Evolutionary conservation across 1,140 invertebrate genomes (phyloP).

Genomic region (Brachionus asplanchnoidis): DNA sequence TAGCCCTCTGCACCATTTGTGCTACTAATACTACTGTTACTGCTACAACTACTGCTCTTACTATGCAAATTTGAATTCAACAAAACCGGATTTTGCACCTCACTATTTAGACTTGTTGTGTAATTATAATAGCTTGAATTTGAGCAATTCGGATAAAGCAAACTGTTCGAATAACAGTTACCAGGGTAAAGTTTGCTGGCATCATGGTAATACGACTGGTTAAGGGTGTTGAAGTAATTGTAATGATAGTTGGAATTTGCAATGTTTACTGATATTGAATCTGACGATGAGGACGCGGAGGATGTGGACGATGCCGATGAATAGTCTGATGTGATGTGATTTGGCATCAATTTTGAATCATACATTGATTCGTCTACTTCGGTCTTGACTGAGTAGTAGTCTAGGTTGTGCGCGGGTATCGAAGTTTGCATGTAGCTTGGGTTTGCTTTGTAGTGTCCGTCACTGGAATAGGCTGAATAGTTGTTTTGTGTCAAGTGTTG

Average conservation of each 20-base stretch:
- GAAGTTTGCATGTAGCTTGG: neutral
- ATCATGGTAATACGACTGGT: slow-evolving; percentile 7
- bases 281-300: neutral
- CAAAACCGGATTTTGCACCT: neutral
- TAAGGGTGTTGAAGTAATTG: slow-evolving; percentile 3
- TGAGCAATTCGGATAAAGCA: slow-evolving; percentile 4
- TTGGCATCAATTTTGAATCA: neutral
- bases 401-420: neutral
- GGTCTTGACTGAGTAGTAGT: slow-evolving; percentile 2
- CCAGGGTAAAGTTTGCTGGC: slow-evolving; percentile 3
- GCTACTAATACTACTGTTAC: slow-evolving; percentile 31
- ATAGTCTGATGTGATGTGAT: slow-evolving; percentile 12
- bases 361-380: neutral
- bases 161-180: slow-evolving; percentile 1
- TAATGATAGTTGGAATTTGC: slow-evolving; percentile 9
- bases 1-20: neutral
- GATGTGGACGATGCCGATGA: neutral
- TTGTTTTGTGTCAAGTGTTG: slow-evolving; percentile 5
- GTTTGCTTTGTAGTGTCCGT: neutral
- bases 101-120: neutral
- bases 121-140: slow-evolving; percentile 4
- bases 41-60: slow-evolving; percentile 20
- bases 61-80: slow-evolving; percentile 16
- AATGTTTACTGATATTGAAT: slow-evolving; percentile 19
- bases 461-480: neutral